Percentiles rank a stretch among this genome's conserved stretches.
Conservation (phyloP, 2,797 vertebrate genomes). For the Periophthalmus magnuspinnatus region DNA sequence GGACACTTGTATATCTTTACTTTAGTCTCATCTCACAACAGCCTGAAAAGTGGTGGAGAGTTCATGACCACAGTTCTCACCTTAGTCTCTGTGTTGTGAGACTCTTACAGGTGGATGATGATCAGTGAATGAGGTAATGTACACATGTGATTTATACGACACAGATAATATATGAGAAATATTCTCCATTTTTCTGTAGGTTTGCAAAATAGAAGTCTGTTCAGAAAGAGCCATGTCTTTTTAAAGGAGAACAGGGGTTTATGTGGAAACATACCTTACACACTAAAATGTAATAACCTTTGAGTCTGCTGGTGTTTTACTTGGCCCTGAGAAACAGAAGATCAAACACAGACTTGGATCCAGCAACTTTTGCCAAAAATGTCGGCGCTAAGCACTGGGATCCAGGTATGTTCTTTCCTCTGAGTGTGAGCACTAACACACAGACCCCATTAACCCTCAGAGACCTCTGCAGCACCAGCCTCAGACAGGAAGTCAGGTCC, state of each 20-base stretch:
- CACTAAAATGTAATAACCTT: slow-evolving; percentile 82
- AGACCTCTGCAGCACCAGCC: slow-evolving; percentile 37
- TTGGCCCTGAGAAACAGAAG: slow-evolving; percentile 73
- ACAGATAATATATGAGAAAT: not conserved
- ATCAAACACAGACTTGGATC: slow-evolving; percentile 80
- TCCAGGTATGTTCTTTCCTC: slow-evolving; percentile 82
- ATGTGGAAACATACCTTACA: slow-evolving; percentile 81
- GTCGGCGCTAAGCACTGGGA: slow-evolving; percentile 72
- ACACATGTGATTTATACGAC: slow-evolving; percentile 18
- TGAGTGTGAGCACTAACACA: slow-evolving; percentile 54
- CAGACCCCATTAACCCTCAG: slow-evolving; percentile 66
- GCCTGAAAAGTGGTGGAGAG: slow-evolving; percentile 25
- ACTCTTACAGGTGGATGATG: slow-evolving; percentile 8
- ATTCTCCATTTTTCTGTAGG: slow-evolving; percentile 63
- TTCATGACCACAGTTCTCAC: too few relatives aligned
- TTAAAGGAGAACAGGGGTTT: slow-evolving; percentile 71
- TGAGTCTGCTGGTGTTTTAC: slow-evolving; percentile 79
- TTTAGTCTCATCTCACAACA: not conserved
- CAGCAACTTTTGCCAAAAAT: slow-evolving; percentile 79
- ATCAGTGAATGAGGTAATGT: slow-evolving; percentile 47
- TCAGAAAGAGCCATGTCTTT: slow-evolving; percentile 71
- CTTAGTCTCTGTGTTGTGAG: slow-evolving; percentile 11
- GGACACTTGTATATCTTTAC: not conserved
- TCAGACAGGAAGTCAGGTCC: slow-evolving; percentile 53
- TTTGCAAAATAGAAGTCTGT: slow-evolving; percentile 72